Evolutionary conservation across 2,888 invertebrate species (phyloP), one percentile per base, ranked within the genome.

Genomic region (Gymnoscelis rufifasciata): DNA sequence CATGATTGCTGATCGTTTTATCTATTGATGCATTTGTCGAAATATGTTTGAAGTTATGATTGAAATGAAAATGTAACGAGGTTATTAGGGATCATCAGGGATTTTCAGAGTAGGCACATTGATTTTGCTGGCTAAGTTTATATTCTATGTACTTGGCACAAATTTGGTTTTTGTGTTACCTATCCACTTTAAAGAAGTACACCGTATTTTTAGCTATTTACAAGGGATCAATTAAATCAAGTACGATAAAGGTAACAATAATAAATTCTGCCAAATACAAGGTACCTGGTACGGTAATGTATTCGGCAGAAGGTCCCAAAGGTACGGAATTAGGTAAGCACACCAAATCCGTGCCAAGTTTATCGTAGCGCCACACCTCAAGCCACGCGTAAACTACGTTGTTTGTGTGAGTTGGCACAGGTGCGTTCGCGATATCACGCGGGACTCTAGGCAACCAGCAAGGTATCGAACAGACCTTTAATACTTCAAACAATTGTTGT

Each of bases 341-440:
- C 43, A 45, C 57, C 60, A 63, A 66, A 60, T 63, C 56, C 59
- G 57, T 58, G 56, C 54, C 59, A 45, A 57, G 51, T 50, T 43
- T 56, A 47, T 38, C 44, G 43, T 38, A 53, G 47, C 49, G 49
- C 51, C 56, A 53, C 51, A 56, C 51, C 56, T 56, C 53, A 42
- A 38, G 41, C 48, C 41, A 11, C 43, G 43, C 40, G 42, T 36
- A 30, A 39, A 36, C 27, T 51, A 43, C 39, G 51, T 53, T 50
- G 52, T 53, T 53, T 50, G 39, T 47, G 42, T 42, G 24, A 44
- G 40, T 45, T 42, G 36, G 30, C 45, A 44, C 41, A 50, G 50
- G 50, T 50, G 45, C 13, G 43, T 39, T 36, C 8, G 27, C 13
- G 36, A 31, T 12, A 23, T 31, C 12, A 38, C 40, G 27, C 38